A percentile compares a stretch with the other conserved stretches of the same genome.
These are phyloP conservation scores for Dryoscopus gambensis DNA, from an alignment of 2,113 vertebrate genomes.

Conservation along the genomic window DNA sequence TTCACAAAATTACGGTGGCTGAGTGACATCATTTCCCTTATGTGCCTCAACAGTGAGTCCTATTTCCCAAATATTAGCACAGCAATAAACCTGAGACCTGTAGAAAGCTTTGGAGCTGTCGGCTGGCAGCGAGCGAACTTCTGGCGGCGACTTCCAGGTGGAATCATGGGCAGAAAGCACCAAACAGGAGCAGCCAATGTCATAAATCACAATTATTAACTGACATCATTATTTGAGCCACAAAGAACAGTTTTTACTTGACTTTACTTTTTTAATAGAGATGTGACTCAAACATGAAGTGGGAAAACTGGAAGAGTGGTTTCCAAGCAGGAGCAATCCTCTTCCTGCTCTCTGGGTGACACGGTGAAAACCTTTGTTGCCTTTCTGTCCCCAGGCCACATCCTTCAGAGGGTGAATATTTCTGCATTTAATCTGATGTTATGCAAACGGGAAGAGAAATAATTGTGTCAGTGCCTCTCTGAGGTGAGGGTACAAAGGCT, in stretches of 20 bases:
- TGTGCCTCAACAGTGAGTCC: not conserved
- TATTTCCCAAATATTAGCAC: not conserved
- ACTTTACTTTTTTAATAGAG: not conserved
- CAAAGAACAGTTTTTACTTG: not conserved
- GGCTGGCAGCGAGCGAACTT: accelerated
- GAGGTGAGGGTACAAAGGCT: not conserved
- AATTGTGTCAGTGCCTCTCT: accelerated
- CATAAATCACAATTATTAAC: not conserved
- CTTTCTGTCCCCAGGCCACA: not conserved
- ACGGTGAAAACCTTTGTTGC: accelerated
- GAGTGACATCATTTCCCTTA: not conserved
- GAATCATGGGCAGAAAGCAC: not conserved
- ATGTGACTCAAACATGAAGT: not conserved
- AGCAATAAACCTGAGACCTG: not conserved
- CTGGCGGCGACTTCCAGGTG: not conserved
- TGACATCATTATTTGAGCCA: too few species aligned
- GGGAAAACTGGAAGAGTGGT: not conserved
- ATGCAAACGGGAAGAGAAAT: not conserved
- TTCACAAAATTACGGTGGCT: not conserved
- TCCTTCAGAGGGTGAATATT: not conserved
- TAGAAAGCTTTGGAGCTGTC: not conserved
- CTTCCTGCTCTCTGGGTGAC: not conserved
- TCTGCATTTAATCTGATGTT: not conserved
- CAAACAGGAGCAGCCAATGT: not conserved
- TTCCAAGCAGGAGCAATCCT: not conserved